phyloP scores from a whole-genome alignment of 2,888 invertebrate species.

The Calliopum simillimum region DNA sequence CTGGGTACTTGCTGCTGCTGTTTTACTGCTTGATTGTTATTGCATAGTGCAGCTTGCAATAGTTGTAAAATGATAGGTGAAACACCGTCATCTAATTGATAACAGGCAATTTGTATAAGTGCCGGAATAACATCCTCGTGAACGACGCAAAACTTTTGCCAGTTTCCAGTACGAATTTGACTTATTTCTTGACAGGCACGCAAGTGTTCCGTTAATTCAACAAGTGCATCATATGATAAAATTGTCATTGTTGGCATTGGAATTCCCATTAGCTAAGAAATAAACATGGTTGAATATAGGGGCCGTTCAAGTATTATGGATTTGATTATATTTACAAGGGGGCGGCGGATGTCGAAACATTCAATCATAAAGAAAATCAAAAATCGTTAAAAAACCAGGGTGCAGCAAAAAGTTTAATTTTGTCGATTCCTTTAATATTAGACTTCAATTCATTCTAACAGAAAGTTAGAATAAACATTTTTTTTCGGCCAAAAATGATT shows the following conservation, averaged over 20 bases:
- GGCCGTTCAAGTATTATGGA: too few relatives aligned
- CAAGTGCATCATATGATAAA: slow-evolving; percentile 89
- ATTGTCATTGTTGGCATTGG: slow-evolving; percentile 62
- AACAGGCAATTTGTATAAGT: slow-evolving; percentile 85
- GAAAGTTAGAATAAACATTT: background rate
- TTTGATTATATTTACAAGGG: too few relatives aligned
- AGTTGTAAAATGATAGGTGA: slow-evolving; percentile 91
- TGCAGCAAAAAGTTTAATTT: too few relatives aligned
- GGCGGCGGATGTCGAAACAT: too few relatives aligned
- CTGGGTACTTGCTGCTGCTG: slow-evolving; percentile 46
- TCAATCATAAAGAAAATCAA: too few relatives aligned
- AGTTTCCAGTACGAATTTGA: slow-evolving; percentile 89
- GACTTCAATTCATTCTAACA: too few relatives aligned
- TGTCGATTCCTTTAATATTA: too few relatives aligned
- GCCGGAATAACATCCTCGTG: slow-evolving; percentile 82
- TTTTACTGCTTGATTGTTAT: slow-evolving; percentile 63
- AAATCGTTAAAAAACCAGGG: too few relatives aligned
- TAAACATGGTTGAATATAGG: background rate
- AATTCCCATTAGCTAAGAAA: slow-evolving; percentile 46
- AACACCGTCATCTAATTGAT: slow-evolving; percentile 87
- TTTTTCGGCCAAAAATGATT: too few relatives aligned
- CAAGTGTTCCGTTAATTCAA: slow-evolving; percentile 93
- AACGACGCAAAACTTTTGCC: slow-evolving; percentile 89
- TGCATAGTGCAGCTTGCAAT: slow-evolving; percentile 88
- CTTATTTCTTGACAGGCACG: slow-evolving; percentile 96